Evolutionary conservation across 2,888 invertebrate species (phyloP).

Genomic region (Oeneis ivallda): DNA sequence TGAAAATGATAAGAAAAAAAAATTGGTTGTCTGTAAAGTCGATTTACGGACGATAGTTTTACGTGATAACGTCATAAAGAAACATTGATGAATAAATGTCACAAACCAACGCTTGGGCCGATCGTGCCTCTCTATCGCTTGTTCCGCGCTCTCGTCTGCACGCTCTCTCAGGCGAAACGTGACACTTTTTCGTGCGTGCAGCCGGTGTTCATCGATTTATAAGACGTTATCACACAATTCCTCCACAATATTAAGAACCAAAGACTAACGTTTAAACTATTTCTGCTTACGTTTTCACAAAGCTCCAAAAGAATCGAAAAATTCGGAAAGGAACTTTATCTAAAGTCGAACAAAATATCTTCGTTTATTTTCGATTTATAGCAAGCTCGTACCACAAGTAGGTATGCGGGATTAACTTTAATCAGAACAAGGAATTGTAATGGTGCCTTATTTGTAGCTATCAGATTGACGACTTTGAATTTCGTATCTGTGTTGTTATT

Average conservation of each 20-base stretch:
- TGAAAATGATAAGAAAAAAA: background rate
- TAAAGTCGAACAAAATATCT: slow-evolving; percentile 15
- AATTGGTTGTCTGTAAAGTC: too few species aligned
- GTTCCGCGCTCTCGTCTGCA: too few species aligned
- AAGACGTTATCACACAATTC: too few species aligned
- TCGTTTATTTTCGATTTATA: slow-evolving; percentile 26
- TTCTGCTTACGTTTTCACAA: slow-evolving; percentile 11
- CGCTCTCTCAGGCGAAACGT: too few species aligned
- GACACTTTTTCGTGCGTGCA: too few species aligned
- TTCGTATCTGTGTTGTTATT: too few species aligned
- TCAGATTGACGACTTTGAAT: background rate
- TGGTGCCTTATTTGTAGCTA: background rate
- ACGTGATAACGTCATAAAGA: too few species aligned
- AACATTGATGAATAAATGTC: too few species aligned
- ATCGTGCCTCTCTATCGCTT: too few species aligned
- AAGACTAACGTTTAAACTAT: slow-evolving; percentile 13
- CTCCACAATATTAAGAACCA: background rate
- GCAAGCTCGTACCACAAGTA: slow-evolving; percentile 1
- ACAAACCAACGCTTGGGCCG: too few species aligned
- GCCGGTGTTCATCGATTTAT: too few species aligned
- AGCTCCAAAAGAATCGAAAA: slow-evolving; percentile 11
- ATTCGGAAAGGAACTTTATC: slow-evolving; percentile 8
- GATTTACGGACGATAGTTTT: too few species aligned
- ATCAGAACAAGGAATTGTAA: slow-evolving; percentile 6
- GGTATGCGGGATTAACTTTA: slow-evolving; percentile 1